Base-by-base conservation (phyloP, 2,797 vertebrate species). In the Bucorvus abyssinicus region DNA sequence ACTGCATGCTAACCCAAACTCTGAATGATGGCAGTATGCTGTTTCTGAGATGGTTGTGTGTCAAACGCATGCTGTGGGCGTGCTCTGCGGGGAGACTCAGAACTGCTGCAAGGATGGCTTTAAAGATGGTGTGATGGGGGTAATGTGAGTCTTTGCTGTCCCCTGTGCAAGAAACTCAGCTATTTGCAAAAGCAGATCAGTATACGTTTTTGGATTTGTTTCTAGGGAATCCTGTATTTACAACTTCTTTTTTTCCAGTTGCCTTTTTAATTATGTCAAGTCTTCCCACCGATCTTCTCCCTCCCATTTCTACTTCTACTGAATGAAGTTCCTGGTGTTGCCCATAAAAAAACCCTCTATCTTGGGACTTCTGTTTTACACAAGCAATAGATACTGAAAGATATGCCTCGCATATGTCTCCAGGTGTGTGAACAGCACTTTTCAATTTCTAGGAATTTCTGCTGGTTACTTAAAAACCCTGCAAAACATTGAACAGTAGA, bases 401-500 rank as follows among this genome's bases (percentile, higher is more conserved):
- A 49, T 83, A 95, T 76, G 97, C 65, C 47, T 65, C 63, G 84
- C 84, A 44, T 93, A 34, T 53, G 4, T 89, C 85, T 79, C 88
- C 81, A 94, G 92, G 64, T 12, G 38, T 68, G 63, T 73, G 80
- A 94, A 75, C 94, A 86, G 89, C 88, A 92, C 77, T 93, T 92
- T 92, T 94, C 94, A 87, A 95, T 83, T 65, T 87, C 77, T 71
- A 91, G 78, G 87, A 91, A 75, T 95, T 92, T 84, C 59, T 86
- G 27, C 89, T 87, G 38, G 29, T 89, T 86, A 18, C 74, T 84
- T 95, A 80, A 80, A 96, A 91, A 34, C 49, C 55, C 24, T 77
- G 88, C 52, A 87, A 80, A 90, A 78, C 59, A 44, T 42, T 60
- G 53, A 85, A 80, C 90, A 7, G 4, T 50, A 61, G 69, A 22